Conservation (phyloP, 2,888 invertebrate species). For the Lithophane semibrunnea region DNA sequence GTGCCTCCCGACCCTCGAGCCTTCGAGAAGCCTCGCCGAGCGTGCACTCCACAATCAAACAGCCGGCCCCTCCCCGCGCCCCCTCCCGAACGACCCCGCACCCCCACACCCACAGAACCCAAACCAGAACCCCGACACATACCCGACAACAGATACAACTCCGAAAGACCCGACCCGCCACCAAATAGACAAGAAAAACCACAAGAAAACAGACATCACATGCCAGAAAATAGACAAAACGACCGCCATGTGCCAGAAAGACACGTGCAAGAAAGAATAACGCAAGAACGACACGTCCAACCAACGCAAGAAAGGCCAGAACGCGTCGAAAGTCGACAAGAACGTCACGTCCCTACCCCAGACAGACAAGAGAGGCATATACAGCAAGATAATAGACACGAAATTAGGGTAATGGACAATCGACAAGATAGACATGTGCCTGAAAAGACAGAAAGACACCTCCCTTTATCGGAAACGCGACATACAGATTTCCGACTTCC, state of each 20-base stretch:
- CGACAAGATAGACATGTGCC: conserved; percentile 44
- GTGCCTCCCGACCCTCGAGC: conserved; percentile 87
- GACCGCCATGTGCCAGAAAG: conserved; percentile 61
- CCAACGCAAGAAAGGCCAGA: conserved; percentile 48
- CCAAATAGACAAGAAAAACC: conserved; percentile 62
- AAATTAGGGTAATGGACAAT: conserved; percentile 55
- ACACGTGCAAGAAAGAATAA: conserved; percentile 55
- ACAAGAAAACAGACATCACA: conserved; percentile 47
- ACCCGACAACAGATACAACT: conserved; percentile 55
- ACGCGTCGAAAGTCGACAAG: conserved; percentile 62
- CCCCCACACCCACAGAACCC: conserved; percentile 66
- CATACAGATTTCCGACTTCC: conserved; percentile 70
- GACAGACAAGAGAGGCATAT: conserved; percentile 59
- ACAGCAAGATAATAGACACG: conserved; percentile 41
- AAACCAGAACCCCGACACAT: conserved; percentile 56
- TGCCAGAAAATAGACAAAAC: conserved; percentile 42
- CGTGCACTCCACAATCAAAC: conserved; percentile 86
- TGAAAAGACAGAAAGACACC: conserved; percentile 59
- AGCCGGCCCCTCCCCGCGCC: conserved; percentile 86
- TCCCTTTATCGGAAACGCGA: conserved; percentile 59
- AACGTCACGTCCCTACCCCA: conserved; percentile 62
- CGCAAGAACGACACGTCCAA: conserved; percentile 59
- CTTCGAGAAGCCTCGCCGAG: conserved; percentile 86
- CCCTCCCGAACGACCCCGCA: conserved; percentile 77
- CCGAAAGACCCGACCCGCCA: conserved; percentile 62